These are phyloP conservation scores for Esperia sulphurella DNA, from an alignment of 2,888 invertebrate species.

Conservation along the genomic window DNA sequence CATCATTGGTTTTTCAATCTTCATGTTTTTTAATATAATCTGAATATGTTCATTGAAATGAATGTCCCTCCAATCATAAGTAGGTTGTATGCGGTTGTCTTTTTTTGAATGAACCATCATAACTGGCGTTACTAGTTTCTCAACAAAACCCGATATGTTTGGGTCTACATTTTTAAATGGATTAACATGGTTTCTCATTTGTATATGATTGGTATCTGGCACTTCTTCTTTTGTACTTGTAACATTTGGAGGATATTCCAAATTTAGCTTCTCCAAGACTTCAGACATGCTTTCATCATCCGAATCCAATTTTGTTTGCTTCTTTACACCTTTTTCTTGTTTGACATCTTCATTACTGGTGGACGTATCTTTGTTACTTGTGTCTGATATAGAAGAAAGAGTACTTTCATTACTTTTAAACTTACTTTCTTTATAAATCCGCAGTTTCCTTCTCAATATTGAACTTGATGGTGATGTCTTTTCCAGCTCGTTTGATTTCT, in stretches of 20 bases:
- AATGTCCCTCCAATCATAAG: slow-evolving; percentile 43
- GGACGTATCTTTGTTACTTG: slow-evolving; percentile 28
- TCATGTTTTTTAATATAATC: slow-evolving; percentile 43
- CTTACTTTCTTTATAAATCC: slow-evolving; percentile 13
- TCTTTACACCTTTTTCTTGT: slow-evolving; percentile 7
- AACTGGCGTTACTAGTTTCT: slow-evolving; percentile 55
- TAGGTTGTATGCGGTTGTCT: slow-evolving; percentile 45
- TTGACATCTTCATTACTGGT: slow-evolving; percentile 17
- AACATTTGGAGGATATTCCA: slow-evolving; percentile 17
- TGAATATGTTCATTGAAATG: slow-evolving; percentile 51
- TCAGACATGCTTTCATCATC: slow-evolving; percentile 35
- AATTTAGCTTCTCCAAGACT: slow-evolving; percentile 30
- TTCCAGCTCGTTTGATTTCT: neutral
- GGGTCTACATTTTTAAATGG: slow-evolving; percentile 58
- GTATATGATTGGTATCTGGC: neutral
- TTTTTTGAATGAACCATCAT: slow-evolving; percentile 66
- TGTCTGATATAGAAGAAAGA: slow-evolving; percentile 12
- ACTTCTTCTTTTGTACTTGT: slow-evolving; percentile 4
- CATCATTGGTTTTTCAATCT: slow-evolving; percentile 58
- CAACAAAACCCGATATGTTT: slow-evolving; percentile 59
- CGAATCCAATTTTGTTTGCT: slow-evolving; percentile 17
- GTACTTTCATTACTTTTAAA: slow-evolving; percentile 14
- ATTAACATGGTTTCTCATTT: slow-evolving; percentile 41
- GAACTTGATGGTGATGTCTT: slow-evolving; percentile 12
- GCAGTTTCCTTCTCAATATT: slow-evolving; percentile 26